Evolutionary conservation across 2,797 vertebrate genomes (phyloP), one percentile per base, ranked within the genome.

Genomic region (Acropternis orthonyx): DNA sequence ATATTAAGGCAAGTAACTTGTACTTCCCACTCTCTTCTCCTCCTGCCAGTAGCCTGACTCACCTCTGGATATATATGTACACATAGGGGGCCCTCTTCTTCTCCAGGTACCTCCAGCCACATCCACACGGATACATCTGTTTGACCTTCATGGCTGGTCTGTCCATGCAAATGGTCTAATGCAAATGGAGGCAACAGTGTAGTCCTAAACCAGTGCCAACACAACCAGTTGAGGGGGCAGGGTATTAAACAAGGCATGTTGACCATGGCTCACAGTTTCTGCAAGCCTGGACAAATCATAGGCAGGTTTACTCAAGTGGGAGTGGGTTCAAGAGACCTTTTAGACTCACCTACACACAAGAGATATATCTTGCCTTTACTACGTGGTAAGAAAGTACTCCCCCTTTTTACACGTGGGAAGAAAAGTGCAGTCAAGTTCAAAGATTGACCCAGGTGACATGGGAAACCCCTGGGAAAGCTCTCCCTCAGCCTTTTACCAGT

Each of bases 1-100:
- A 69, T 92, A 85, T 85, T 74, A 95, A 95, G 59, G 63, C 44
- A 86, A 94, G 91, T 41, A 82, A 54, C 55, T 85, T 43, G 41
- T 63, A 34, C 34, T 92, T 79, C 22, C 56, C 49, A 36, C 14
- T 86, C 30, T 27, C 41, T 63, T 61, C 49, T 89, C 30, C 39
- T 86, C 52, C 3, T 7, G 30, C n/a, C 59, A 82, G 56, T 41
- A 28, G 30, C 78, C 68, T 36, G 46, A 61, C 69, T 88, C 75
- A 80, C 80, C 88, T 56, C 73, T 43, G 28, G 58, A 54, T 71
- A 20, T 1, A 5, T 4, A 69, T 4, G 10, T 3, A 37, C 37
- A 36, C 30, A 12, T 7, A 49, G 14, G 52, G 11, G 43, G n/a
- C 21, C 73, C 16, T 59, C 15, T 54, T 48, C 55, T 84, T 74